Evolutionary conservation across 1,140 invertebrate genomes (phyloP), one percentile per base, ranked within the genome.

Genomic region (Wasmannia auropunctata): DNA sequence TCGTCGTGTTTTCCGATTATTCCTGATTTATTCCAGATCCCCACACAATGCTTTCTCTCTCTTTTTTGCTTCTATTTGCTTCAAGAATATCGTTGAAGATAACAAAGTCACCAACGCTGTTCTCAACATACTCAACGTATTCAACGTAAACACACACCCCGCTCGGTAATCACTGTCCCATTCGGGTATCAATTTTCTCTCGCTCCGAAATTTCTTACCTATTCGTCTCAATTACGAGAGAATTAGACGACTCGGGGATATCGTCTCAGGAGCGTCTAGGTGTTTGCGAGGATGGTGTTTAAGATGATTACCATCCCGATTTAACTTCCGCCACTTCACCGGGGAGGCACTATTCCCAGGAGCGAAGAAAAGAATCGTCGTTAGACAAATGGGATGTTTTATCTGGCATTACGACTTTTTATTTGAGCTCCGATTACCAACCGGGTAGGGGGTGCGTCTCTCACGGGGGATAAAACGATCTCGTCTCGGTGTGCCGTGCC

Each of bases 351-450:
- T 65, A 49, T 65, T 62, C 70, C 79, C 49, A 70, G 25, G 65
- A 65, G 31, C 51, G 54, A 81, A 76, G 91, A 91, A 91, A 95
- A 94, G 94, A 94, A 95, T 95, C 92, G 92, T 93, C 91, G 92
- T 94, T 93, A 93, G 94, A 95, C 93, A 95, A 95, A 95, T 95
- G 94, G 92, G 91, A 91, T 91, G 93, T 93, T 95, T 95, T 95
- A 95, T 95, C 94, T 93, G 92, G 93, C 91, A 93, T 94, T 94
- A 94, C 91, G 90, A 90, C 91, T 93, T 94, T 94, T 94, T 94
- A 93, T 94, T 94, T 93, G 93, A 93, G 89, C 92, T 90, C 88
- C 92, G 93, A 95, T 95, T 94, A 92, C 88, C 63, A 46, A n/a
- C n/a, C 54, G 22, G 49, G 43, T 70, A 60, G 46, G 75, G 86